Percentiles rank a stretch among this genome's conserved stretches.
These are phyloP conservation scores for Anarhynchus alexandrinus DNA, from an alignment of 2,113 vertebrate species.

Conservation along the genomic window DNA sequence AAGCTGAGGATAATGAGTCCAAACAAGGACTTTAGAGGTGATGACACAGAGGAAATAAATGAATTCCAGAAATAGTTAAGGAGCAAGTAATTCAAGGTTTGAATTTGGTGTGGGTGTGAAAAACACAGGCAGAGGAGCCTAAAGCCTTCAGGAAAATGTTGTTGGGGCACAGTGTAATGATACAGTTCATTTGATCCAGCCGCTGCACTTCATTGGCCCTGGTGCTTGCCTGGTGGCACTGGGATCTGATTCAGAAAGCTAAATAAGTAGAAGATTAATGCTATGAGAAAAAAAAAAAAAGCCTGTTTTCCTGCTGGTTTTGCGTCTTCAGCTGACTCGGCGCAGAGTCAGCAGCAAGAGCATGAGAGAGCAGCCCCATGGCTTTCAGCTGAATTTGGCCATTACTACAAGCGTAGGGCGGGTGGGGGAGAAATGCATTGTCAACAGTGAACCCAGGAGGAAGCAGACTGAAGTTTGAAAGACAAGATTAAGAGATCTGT, in stretches of 20 bases:
- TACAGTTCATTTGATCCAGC: not conserved
- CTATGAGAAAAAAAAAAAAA: not conserved
- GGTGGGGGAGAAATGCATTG: not conserved
- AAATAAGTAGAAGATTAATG: not conserved
- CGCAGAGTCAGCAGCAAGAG: not conserved
- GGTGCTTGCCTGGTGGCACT: not conserved
- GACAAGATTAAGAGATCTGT: not conserved
- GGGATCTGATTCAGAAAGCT: not conserved
- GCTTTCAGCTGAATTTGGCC: not conserved
- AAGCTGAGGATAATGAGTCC: not conserved
- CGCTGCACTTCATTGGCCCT: not conserved
- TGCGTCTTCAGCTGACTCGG: not conserved
- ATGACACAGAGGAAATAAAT: not conserved
- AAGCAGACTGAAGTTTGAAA: not conserved
- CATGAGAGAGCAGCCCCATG: not conserved
- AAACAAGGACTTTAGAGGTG: not conserved
- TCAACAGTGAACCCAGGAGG: not conserved
- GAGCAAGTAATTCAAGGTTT: not conserved
- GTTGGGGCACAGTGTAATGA: not conserved
- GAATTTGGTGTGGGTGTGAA: not conserved
- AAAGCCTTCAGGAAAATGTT: not conserved
- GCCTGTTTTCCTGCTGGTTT: not conserved
- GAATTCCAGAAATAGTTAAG: not conserved
- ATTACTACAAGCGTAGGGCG: not conserved
- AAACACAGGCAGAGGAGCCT: not conserved